A percentile compares a stretch with the other conserved stretches of the same genome.
Conservation (phyloP, 2,797 vertebrate genomes). For the Crocodylus rhombifer region DNA sequence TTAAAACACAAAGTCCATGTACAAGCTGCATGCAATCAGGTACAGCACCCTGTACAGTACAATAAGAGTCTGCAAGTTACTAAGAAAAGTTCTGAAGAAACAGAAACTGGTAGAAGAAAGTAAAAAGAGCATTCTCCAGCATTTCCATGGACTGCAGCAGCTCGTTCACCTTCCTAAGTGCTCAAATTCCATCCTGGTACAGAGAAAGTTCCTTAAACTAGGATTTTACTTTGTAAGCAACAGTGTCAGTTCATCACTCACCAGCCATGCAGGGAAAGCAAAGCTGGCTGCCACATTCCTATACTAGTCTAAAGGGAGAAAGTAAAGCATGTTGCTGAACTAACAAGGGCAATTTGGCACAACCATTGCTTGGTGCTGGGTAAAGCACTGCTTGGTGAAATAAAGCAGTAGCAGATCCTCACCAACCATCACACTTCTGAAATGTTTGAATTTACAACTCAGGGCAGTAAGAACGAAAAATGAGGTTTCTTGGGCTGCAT, state of each 20-base stretch:
- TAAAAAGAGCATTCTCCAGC: background rate
- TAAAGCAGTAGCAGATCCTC: background rate
- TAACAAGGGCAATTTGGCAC: background rate
- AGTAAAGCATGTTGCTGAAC: background rate
- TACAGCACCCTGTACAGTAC: background rate
- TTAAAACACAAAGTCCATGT: background rate
- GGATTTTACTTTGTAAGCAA: background rate
- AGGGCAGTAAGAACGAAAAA: background rate
- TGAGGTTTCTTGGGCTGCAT: background rate
- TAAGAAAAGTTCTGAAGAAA: background rate
- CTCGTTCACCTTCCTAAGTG: rapidly evolving
- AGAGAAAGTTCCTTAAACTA: background rate
- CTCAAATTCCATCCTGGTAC: background rate
- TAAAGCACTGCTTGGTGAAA: background rate
- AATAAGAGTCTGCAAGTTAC: background rate
- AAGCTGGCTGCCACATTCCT: background rate
- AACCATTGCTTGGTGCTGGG: rapidly evolving
- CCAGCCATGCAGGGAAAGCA: background rate
- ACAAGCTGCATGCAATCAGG: background rate
- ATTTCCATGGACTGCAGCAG: background rate
- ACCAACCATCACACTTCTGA: background rate
- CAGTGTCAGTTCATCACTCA: background rate
- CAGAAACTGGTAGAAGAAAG: background rate
- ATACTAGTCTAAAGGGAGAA: background rate
- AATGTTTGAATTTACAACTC: background rate